phyloP scores from a whole-genome alignment of 2,888 invertebrate genomes.

The Pammene aurita region DNA sequence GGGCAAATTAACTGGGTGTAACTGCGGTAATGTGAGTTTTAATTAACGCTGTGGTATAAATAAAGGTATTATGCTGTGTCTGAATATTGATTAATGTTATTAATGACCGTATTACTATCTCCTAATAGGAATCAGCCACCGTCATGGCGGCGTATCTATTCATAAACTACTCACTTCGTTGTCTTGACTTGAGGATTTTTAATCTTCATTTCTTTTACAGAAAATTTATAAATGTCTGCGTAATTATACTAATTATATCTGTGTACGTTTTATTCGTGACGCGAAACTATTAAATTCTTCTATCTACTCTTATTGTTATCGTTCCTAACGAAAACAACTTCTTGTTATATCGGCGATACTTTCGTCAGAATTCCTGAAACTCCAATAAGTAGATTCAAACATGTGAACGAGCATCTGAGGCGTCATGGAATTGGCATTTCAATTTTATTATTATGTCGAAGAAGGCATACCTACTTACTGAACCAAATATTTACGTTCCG shows the following conservation, averaged over 20 bases:
- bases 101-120: slow-evolving; percentile 3
- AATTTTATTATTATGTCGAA: neutral
- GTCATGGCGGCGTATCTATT: neutral
- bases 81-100: slow-evolving; percentile 16
- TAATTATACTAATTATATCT: too few species aligned
- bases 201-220: too few species aligned
- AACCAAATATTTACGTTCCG: too few species aligned
- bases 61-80: slow-evolving; percentile 24
- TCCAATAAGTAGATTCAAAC: neutral
- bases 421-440: neutral
- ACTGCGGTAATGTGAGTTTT: slow-evolving; percentile 45
- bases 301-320: too few species aligned
- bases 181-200: neutral
- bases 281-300: too few species aligned
- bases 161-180: neutral
- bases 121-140: neutral
- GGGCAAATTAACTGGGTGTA: slow-evolving; percentile 68
- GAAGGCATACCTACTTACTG: neutral
- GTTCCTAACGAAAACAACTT: too few species aligned
- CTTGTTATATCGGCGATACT: too few species aligned
- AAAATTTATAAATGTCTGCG: too few species aligned
- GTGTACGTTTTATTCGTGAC: too few species aligned
- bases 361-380: neutral
- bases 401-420: neutral
- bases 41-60: slow-evolving; percentile 31